Evolutionary conservation across 2,113 vertebrate species (phyloP).

Genomic region (Elaphurus davidianus): DNA sequence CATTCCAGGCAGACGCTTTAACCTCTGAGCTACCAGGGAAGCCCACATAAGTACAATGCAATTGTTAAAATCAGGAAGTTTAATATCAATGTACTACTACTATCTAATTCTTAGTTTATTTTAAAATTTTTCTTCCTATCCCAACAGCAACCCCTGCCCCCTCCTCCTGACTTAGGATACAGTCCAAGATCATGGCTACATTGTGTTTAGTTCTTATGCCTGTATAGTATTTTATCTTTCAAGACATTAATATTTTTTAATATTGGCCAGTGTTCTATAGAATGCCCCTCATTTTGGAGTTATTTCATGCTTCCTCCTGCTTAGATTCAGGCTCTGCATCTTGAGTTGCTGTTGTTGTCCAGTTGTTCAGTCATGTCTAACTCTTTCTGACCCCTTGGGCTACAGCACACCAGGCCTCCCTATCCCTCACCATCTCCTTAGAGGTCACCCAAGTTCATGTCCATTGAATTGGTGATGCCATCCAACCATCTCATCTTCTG

Average conservation of each 20-base stretch:
- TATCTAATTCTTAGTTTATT: neutral
- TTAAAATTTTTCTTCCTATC: neutral
- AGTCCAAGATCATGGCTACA: neutral
- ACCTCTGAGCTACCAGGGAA: too few species aligned
- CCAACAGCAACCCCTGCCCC: neutral
- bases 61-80: neutral
- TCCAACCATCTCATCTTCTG: neutral
- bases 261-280: neutral
- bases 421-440: neutral
- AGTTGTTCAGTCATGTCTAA: fast-evolving
- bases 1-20: too few species aligned
- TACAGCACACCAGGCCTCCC: neutral
- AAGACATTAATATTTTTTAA: neutral
- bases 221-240: neutral
- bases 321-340: neutral
- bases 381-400: neutral
- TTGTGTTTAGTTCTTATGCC: neutral
- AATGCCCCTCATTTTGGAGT: neutral
- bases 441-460: neutral
- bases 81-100: neutral
- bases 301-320: neutral
- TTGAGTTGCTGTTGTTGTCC: neutral
- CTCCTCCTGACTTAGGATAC: neutral
- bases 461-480: neutral
- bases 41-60: neutral